phyloP scores from a whole-genome alignment of 2,113 vertebrate genomes.

The Seriola aureovittata region DNA sequence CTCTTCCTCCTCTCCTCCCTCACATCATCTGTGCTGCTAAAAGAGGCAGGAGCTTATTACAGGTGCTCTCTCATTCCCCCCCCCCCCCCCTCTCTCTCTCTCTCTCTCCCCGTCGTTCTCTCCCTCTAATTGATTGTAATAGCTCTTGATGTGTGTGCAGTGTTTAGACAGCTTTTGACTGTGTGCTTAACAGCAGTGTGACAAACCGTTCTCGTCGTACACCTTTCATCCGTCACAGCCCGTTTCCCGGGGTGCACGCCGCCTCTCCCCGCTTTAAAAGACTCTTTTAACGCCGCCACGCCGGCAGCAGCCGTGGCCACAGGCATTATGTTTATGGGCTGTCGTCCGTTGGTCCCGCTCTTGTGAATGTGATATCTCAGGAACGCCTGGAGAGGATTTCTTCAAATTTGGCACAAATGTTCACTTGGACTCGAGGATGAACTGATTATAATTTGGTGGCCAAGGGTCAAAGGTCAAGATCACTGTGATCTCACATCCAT shows the following conservation, averaged over 20 bases:
- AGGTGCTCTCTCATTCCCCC: slow-evolving; percentile 43
- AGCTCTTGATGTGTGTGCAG: slow-evolving; percentile 32
- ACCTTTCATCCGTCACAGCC: slow-evolving; percentile 45
- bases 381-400: too few relatives aligned
- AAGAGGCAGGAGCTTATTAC: slow-evolving; percentile 46
- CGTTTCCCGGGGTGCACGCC: neutral
- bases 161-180: slow-evolving; percentile 46
- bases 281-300: neutral
- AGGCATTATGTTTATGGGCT: too few relatives aligned
- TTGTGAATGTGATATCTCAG: too few relatives aligned
- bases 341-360: too few relatives aligned
- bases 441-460: too few relatives aligned
- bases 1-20: slow-evolving; percentile 36
- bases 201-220: slow-evolving; percentile 46
- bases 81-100: neutral
- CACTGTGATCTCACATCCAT: too few relatives aligned
- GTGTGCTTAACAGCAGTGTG: slow-evolving; percentile 51
- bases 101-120: slow-evolving; percentile 11
- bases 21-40: slow-evolving; percentile 60
- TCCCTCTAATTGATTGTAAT: slow-evolving; percentile 51
- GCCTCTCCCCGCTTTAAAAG: slow-evolving; percentile 16
- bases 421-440: too few relatives aligned
- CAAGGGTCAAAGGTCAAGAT: too few relatives aligned
- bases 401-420: too few relatives aligned
- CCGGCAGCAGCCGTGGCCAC: too few relatives aligned